These are phyloP conservation scores for Potorous gilbertii DNA, from an alignment of 2,797 vertebrate genomes.

Conservation along the genomic window DNA sequence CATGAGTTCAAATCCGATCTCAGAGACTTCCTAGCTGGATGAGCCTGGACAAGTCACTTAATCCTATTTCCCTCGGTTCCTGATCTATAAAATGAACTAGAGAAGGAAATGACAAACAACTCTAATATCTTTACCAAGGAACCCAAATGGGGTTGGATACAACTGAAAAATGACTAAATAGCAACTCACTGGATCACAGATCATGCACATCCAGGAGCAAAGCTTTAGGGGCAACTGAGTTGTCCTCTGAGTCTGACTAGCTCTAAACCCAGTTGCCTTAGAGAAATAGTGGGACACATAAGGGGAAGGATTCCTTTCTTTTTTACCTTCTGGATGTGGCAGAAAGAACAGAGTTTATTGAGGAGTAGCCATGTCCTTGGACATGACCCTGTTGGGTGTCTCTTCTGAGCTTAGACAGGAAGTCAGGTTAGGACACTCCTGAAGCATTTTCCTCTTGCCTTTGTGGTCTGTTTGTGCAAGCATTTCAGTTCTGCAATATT, in stretches of 20 bases:
- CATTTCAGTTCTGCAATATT: conserved; percentile 33
- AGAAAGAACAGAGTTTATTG: not conserved
- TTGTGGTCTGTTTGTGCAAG: conserved; percentile 39
- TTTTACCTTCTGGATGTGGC: not conserved
- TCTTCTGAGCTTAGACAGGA: conserved; percentile 1
- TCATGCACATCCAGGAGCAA: not conserved
- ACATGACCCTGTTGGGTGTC: not conserved
- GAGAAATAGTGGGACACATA: not conserved
- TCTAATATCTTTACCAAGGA: no score
- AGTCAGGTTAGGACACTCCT: conserved; percentile 31
- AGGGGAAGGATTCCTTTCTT: not conserved
- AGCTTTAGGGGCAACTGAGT: not conserved
- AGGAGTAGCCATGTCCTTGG: not conserved
- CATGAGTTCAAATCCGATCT: no score
- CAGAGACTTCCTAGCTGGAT: no score
- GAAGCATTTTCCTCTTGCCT: conserved; percentile 37
- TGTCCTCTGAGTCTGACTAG: not conserved
- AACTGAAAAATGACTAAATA: no score
- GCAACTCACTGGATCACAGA: not conserved
- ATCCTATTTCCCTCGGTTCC: no score
- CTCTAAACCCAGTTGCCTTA: not conserved
- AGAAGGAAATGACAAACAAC: no score
- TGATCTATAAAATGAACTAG: no score
- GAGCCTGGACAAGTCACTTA: no score
- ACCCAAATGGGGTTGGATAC: no score